Conservation (phyloP, 2,797 vertebrate genomes). For the Poliocrania exsul region DNA sequence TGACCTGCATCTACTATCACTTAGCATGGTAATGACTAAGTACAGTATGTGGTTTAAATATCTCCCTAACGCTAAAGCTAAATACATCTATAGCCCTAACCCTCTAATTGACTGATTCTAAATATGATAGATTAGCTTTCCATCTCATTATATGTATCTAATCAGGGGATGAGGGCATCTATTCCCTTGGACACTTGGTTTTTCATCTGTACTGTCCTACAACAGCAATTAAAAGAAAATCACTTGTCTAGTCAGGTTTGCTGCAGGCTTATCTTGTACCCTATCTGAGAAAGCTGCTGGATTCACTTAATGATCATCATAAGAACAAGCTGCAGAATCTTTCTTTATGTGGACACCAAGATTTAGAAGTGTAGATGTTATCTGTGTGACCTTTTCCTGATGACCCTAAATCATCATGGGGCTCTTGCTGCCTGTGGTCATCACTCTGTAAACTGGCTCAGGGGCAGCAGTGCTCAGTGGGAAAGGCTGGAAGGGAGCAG, state of each 20-base stretch:
- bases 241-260: neutral
- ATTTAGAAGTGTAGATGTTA: neutral
- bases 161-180: neutral
- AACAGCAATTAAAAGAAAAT: constrained; percentile 8
- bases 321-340: neutral
- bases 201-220: constrained; percentile 12
- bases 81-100: constrained; percentile 40
- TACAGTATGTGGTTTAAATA: constrained; percentile 52
- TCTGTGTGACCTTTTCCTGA: neutral
- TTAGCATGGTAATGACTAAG: constrained; percentile 55
- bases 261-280: neutral
- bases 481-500: neutral
- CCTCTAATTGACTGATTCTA: constrained; percentile 64
- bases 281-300: neutral
- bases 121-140: constrained; percentile 69
- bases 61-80: constrained; percentile 36
- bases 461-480: accelerated
- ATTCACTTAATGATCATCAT: neutral
- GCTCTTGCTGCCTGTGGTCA: neutral
- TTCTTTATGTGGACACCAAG: neutral
- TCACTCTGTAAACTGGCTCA: neutral
- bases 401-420: neutral
- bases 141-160: constrained; percentile 62
- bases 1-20: constrained; percentile 62
- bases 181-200: neutral